A percentile compares a stretch with the other conserved stretches of the same genome.
Conservation (phyloP, 2,888 invertebrate genomes). For the Pterostichus niger region DNA sequence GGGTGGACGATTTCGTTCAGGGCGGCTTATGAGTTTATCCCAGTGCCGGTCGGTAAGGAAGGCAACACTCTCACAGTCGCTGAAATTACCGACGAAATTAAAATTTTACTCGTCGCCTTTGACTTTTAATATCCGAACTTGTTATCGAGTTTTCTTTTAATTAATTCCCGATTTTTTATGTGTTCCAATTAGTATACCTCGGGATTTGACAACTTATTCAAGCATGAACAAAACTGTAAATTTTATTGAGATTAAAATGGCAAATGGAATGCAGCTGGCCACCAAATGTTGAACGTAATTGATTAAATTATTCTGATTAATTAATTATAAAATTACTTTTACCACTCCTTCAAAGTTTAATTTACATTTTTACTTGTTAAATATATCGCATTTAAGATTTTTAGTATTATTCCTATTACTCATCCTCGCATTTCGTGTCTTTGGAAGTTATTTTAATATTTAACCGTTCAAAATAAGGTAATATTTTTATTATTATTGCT, state of each 20-base stretch:
- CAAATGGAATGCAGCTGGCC: slow-evolving; percentile 12
- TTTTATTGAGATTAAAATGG: slow-evolving; percentile 51
- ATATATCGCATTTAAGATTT: background rate
- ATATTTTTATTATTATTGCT: too few species aligned
- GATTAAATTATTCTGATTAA: slow-evolving; percentile 27
- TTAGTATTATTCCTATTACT: too few species aligned
- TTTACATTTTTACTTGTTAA: background rate
- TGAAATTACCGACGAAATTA: slow-evolving; percentile 60
- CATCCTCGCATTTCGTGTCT: too few species aligned
- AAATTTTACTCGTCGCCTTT: slow-evolving; percentile 54
- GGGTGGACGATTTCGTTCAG: slow-evolving; percentile 33
- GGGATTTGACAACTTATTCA: slow-evolving; percentile 56
- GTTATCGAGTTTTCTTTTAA: slow-evolving; percentile 60
- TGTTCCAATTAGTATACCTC: slow-evolving; percentile 52
- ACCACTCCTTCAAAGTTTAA: background rate
- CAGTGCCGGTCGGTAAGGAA: slow-evolving; percentile 27
- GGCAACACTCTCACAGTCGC: slow-evolving; percentile 44
- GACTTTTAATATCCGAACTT: slow-evolving; percentile 60
- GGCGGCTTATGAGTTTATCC: slow-evolving; percentile 30
- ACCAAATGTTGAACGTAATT: slow-evolving; percentile 30
- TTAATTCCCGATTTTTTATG: slow-evolving; percentile 60
- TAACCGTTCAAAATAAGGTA: too few species aligned
- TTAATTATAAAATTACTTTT: background rate
- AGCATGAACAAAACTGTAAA: slow-evolving; percentile 33
- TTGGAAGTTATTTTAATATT: too few species aligned